Evolutionary conservation across 1,140 invertebrate species (phyloP).

Genomic region (Aphidius ervi): DNA sequence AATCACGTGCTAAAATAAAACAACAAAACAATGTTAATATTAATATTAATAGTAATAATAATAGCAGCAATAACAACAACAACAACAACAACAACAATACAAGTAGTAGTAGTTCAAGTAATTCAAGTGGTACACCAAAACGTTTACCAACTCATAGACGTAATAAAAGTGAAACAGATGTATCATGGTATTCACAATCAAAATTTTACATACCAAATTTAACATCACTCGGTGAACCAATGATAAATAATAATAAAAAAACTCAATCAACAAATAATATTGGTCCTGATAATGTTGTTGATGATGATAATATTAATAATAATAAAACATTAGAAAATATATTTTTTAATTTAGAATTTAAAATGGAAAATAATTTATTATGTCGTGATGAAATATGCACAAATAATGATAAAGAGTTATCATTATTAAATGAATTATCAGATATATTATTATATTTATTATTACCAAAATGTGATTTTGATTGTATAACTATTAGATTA

Average conservation of each 20-base stretch:
- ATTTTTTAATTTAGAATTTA: constrained; percentile 85
- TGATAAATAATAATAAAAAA: constrained; percentile 18
- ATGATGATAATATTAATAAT: constrained; percentile 23
- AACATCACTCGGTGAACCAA: constrained; percentile 44
- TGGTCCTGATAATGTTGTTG: constrained; percentile 28
- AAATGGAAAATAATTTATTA: constrained; percentile 75
- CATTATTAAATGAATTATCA: constrained; percentile 77
- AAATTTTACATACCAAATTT: constrained; percentile 51
- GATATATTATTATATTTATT: constrained; percentile 83
- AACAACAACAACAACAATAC: constrained; percentile 30
- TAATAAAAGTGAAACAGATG: constrained; percentile 70
- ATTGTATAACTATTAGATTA: constrained; percentile 73
- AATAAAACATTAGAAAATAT: constrained; percentile 60
- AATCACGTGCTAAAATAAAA: constrained; percentile 64
- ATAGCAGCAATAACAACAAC: constrained; percentile 44
- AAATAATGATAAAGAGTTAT: constrained; percentile 62
- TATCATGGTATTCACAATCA: constrained; percentile 59
- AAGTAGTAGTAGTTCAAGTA: constrained; percentile 44
- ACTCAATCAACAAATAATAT: too few species aligned
- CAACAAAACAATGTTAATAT: constrained; percentile 33
- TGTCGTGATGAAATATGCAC: constrained; percentile 65
- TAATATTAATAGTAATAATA: neutral
- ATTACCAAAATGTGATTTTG: constrained; percentile 80
- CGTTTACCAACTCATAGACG: constrained; percentile 57
- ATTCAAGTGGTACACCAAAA: constrained; percentile 51